A percentile compares a stretch with the other conserved stretches of the same genome.
phyloP scores from a whole-genome alignment of 2,797 vertebrate genomes.

The Propithecus deckenii region DNA sequence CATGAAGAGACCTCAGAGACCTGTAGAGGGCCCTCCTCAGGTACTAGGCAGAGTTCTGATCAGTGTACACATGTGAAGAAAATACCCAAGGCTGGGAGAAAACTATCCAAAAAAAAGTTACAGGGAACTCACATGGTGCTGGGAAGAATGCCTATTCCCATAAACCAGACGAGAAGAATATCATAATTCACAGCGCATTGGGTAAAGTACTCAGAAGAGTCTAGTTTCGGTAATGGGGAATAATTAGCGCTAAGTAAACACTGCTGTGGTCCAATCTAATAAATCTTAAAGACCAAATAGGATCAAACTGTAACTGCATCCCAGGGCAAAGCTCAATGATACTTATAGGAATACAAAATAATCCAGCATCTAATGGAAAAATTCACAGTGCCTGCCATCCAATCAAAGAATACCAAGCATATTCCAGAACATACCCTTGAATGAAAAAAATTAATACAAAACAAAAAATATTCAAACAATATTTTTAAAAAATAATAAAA shows the following conservation, averaged over 20 bases:
- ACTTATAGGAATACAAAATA: slow-evolving; percentile 10
- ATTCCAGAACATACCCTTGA: background rate
- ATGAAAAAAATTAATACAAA: background rate
- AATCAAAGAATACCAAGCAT: background rate
- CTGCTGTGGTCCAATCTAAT: background rate
- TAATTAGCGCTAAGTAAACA: slow-evolving; percentile 24
- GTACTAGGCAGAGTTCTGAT: background rate
- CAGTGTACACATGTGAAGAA: background rate
- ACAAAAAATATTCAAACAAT: background rate
- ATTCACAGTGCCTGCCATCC: background rate
- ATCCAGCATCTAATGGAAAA: background rate
- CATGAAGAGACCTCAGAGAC: background rate
- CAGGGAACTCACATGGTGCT: background rate
- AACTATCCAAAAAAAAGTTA: background rate
- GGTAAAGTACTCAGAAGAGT: background rate
- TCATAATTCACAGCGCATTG: background rate
- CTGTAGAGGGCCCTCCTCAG: background rate
- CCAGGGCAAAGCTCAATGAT: background rate
- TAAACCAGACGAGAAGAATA: background rate
- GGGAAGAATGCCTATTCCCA: background rate
- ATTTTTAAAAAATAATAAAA: background rate
- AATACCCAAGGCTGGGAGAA: background rate
- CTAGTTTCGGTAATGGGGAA: background rate
- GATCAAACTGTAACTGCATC: background rate
- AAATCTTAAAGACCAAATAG: background rate